These are phyloP conservation scores for Nomada hirtipes DNA, from an alignment of 2,888 invertebrate species.

Conservation along the genomic window DNA sequence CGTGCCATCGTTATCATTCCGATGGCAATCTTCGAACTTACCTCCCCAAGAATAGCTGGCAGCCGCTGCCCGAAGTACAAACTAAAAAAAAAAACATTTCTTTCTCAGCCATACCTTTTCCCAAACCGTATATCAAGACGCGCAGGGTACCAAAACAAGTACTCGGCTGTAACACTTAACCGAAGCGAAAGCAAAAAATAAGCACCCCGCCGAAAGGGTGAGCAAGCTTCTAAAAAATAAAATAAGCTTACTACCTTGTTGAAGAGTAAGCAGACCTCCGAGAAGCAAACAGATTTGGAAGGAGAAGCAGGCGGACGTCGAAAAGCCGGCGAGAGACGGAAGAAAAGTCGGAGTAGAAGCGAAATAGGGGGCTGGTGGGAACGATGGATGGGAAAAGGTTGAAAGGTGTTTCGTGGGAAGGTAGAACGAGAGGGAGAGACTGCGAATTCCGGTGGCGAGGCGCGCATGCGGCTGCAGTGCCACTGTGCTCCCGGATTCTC, in stretches of 20 bases:
- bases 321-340: not conserved
- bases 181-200: too few relatives aligned
- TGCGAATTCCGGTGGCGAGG: constrained; percentile 43
- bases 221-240: too few relatives aligned
- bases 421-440: constrained; percentile 4
- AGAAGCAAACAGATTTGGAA: too few relatives aligned
- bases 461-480: constrained; percentile 77
- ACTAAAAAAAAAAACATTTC: not conserved
- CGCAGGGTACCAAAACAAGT: too few relatives aligned
- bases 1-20: not conserved
- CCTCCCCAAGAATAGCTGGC: not conserved
- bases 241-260: too few relatives aligned
- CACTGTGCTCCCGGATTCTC: constrained; percentile 79
- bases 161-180: too few relatives aligned
- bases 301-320: too few relatives aligned
- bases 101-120: too few relatives aligned
- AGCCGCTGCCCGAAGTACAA: too few relatives aligned
- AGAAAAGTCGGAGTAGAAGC: not conserved
- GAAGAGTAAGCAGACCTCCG: too few relatives aligned
- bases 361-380: not conserved
- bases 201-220: too few relatives aligned
- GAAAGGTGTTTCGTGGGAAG: constrained; percentile 1
- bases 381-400: not conserved
- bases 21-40: not conserved
- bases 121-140: too few relatives aligned